phyloP scores from a whole-genome alignment of 2,797 vertebrate genomes.

The Oreortyx pictus region DNA sequence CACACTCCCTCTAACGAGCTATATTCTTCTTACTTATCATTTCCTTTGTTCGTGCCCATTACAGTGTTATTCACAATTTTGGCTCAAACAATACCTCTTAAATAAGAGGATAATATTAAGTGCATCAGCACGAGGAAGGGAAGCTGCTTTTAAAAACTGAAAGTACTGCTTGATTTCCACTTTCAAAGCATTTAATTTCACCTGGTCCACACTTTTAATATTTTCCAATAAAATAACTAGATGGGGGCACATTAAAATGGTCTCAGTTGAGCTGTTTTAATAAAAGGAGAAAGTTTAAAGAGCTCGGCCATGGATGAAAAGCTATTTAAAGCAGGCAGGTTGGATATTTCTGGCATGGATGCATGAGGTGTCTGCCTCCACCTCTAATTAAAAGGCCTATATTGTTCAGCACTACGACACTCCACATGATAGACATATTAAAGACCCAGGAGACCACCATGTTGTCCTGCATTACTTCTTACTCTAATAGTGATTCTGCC shows the following conservation, averaged over 20 bases:
- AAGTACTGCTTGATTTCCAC: slow-evolving; percentile 63
- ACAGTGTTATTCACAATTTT: slow-evolving; percentile 48
- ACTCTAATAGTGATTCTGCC: background rate
- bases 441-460: slow-evolving; percentile 5
- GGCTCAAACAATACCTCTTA: slow-evolving; percentile 63
- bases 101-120: slow-evolving; percentile 50
- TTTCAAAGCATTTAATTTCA: slow-evolving; percentile 73
- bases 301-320: slow-evolving; percentile 73
- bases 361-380: slow-evolving; percentile 59
- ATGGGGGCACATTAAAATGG: slow-evolving; percentile 70
- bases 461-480: background rate
- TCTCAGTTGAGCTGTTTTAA: slow-evolving; percentile 75
- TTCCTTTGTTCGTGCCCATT: slow-evolving; percentile 61
- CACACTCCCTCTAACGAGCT: slow-evolving; percentile 45
- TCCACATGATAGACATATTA: slow-evolving; percentile 4
- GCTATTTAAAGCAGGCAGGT: slow-evolving; percentile 64
- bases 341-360: slow-evolving; percentile 66
- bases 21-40: slow-evolving; percentile 62
- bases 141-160: slow-evolving; percentile 52
- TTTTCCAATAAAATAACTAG: slow-evolving; percentile 73
- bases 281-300: slow-evolving; percentile 75
- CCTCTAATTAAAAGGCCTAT: slow-evolving; percentile 65
- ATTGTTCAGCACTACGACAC: slow-evolving; percentile 49
- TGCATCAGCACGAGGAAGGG: slow-evolving; percentile 38
- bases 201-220: slow-evolving; percentile 65